Base-by-base conservation (phyloP, 2,888 invertebrate species). In the Eugnorisma glareosa region DNA sequence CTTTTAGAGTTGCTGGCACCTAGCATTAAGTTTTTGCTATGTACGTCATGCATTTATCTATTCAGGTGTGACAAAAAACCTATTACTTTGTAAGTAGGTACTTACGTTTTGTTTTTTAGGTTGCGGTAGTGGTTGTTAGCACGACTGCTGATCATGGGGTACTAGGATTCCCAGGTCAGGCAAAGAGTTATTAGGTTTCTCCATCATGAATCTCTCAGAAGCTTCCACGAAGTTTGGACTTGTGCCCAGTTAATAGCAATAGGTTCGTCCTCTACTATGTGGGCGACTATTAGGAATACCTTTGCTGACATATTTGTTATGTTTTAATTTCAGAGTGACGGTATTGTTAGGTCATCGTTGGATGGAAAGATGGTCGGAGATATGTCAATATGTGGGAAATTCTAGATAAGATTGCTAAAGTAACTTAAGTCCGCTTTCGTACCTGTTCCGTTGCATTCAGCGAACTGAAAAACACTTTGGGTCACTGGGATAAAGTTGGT, bases 1-100 rank as follows among this genome's bases (percentile, higher is more conserved):
- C 63, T 66, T 82, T 43, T 63, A 73, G 28, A 75, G 35, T 15
- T 77, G 45, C 57, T 74, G 35, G 59, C 70, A 61, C 54, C 61
- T 45, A 35, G 31, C n/a, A 40, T 48, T 57, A n/a, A 51, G 63
- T 75, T 66, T 66, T 80, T 80, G 64, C 45, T 66, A 57, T 57
- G 48, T 59, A 43, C 67, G 35, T 67, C n/a, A 54, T 70, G 35
- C 35, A 54, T 76, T 61, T 45, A 45, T 64, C 40, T 40, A 64
- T 59, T 59, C 31, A 31, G 31, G 59, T 31, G 59, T 37, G 37
- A 7, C 21, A 64, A 64, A 54, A n/a, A 64, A 8, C 64, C 11
- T n/a, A 64, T 64, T 64, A 64, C n/a, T 40, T 64, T 15, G n/a
- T 40, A 64, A n/a, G n/a, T 40, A 40, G 15, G 1, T 64, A 15